These are phyloP conservation scores for Oryctes rhinoceros DNA, from an alignment of 1,140 invertebrate genomes.

Conservation along the genomic window DNA sequence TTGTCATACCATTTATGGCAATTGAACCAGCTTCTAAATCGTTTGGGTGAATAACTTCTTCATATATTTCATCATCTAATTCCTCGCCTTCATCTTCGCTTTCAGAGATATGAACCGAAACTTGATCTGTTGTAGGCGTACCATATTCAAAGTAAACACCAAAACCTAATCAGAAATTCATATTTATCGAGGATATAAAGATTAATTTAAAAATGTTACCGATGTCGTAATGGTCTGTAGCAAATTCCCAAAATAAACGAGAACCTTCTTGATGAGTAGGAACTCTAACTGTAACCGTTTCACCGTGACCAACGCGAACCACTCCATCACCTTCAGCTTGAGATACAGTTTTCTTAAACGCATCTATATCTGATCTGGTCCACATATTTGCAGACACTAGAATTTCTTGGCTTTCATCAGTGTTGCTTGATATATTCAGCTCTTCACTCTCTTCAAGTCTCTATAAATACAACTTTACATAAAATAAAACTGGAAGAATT, in stretches of 20 bases:
- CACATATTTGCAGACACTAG: slow-evolving; percentile 91
- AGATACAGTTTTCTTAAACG: slow-evolving; percentile 89
- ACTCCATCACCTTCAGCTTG: slow-evolving; percentile 92
- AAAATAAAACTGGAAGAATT: neutral
- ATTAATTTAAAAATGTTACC: slow-evolving; percentile 56
- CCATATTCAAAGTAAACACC: slow-evolving; percentile 99
- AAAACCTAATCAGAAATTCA: slow-evolving; percentile 74
- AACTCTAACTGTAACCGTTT: slow-evolving; percentile 96
- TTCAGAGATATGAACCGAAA: slow-evolving; percentile 90
- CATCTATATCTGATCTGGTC: slow-evolving; percentile 89
- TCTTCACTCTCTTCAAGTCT: slow-evolving; percentile 50
- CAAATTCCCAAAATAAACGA: slow-evolving; percentile 99
- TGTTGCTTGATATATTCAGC: slow-evolving; percentile 50
- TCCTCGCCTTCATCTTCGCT: slow-evolving; percentile 91
- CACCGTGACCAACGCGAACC: slow-evolving; percentile 96
- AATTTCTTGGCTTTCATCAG: slow-evolving; percentile 61
- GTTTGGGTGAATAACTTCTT: slow-evolving; percentile 58
- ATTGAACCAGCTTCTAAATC: slow-evolving; percentile 57
- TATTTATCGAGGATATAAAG: slow-evolving; percentile 3
- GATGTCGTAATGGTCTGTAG: slow-evolving; percentile 98
- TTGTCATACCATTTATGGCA: slow-evolving; percentile 48
- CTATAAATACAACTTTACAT: slow-evolving; percentile 3
- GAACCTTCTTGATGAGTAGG: slow-evolving; percentile 95
- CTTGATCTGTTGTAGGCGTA: slow-evolving; percentile 82
- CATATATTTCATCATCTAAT: slow-evolving; percentile 74